A percentile compares a stretch with the other conserved stretches of the same genome.
phyloP scores from a whole-genome alignment of 2,797 vertebrate species.

The Bryconaethiops microstoma region DNA sequence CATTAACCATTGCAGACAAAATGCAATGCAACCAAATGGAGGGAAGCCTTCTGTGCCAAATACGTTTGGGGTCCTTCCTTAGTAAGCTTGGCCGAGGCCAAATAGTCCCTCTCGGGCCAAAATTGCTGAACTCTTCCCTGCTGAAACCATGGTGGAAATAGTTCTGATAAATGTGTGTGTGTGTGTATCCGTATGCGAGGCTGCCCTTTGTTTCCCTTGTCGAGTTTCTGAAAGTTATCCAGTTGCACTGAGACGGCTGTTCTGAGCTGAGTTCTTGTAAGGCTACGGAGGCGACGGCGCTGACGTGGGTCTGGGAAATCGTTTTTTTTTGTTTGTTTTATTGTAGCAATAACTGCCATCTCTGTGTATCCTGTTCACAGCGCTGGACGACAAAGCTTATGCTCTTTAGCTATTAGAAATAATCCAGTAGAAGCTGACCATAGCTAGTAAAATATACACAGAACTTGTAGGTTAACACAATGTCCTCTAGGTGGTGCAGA shows the following conservation, averaged over 20 bases:
- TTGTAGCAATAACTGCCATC: conserved; percentile 29
- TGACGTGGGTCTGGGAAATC: conserved; percentile 22
- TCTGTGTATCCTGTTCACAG: conserved; percentile 39
- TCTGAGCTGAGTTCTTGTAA: conserved; percentile 25
- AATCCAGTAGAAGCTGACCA: conserved; percentile 44
- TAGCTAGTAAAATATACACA: conserved; percentile 49
- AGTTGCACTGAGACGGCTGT: not conserved
- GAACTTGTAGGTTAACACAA: conserved; percentile 13
- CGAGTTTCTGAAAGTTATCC: conserved; percentile 27
- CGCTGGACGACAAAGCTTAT: conserved; percentile 40
- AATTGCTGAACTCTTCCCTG: conserved; percentile 31
- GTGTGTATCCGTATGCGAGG: not conserved
- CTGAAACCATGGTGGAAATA: conserved; percentile 29
- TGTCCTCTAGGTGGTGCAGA: conserved; percentile 19
- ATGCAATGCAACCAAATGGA: conserved; percentile 17
- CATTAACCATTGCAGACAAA: not conserved
- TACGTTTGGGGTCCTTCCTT: conserved; percentile 11
- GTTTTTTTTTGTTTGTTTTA: not conserved
- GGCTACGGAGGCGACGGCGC: conserved; percentile 26
- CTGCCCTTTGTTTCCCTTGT: conserved; percentile 45
- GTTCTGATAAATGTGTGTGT: conserved; percentile 15
- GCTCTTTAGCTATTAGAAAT: conserved; percentile 32
- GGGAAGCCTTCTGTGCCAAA: not conserved
- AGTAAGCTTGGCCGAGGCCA: conserved; percentile 4
- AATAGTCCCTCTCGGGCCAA: conserved; percentile 3